These are phyloP conservation scores for Amyelois transitella DNA, from an alignment of 1,140 invertebrate genomes.

Conservation along the genomic window DNA sequence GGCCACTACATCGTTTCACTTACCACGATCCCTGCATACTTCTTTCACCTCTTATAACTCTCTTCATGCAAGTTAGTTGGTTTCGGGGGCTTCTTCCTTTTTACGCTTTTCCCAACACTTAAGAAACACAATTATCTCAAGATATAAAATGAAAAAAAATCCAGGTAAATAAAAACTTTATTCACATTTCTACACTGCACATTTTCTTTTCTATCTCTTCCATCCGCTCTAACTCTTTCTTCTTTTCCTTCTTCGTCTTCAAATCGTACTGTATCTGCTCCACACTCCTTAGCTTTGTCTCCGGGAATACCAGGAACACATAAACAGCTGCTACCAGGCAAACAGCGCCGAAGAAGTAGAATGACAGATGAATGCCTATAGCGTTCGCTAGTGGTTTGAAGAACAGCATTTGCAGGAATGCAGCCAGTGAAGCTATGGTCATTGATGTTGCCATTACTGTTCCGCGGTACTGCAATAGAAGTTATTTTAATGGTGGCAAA, in stretches of 20 bases:
- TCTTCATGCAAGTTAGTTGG: too few relatives aligned
- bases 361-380: slow-evolving; percentile 44
- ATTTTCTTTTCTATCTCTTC: neutral
- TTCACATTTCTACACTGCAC: neutral
- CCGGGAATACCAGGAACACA: slow-evolving; percentile 40
- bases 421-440: slow-evolving; percentile 34
- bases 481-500: too few relatives aligned
- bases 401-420: slow-evolving; percentile 50
- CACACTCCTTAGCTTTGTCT: slow-evolving; percentile 44
- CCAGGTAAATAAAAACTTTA: neutral
- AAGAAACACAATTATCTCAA: too few relatives aligned
- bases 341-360: slow-evolving; percentile 51
- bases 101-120: too few relatives aligned
- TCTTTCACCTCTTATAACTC: too few relatives aligned
- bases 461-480: slow-evolving; percentile 59
- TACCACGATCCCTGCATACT: too few relatives aligned
- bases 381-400: slow-evolving; percentile 49
- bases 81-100: too few relatives aligned
- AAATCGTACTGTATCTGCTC: slow-evolving; percentile 52
- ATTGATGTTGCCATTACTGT: slow-evolving; percentile 48
- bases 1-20: too few relatives aligned
- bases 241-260: slow-evolving; percentile 29
- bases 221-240: slow-evolving; percentile 8
- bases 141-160: too few relatives aligned
- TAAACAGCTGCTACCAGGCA: slow-evolving; percentile 41